These are phyloP conservation scores for Leptosomus discolor DNA, from an alignment of 2,113 vertebrate species.

Conservation along the genomic window DNA sequence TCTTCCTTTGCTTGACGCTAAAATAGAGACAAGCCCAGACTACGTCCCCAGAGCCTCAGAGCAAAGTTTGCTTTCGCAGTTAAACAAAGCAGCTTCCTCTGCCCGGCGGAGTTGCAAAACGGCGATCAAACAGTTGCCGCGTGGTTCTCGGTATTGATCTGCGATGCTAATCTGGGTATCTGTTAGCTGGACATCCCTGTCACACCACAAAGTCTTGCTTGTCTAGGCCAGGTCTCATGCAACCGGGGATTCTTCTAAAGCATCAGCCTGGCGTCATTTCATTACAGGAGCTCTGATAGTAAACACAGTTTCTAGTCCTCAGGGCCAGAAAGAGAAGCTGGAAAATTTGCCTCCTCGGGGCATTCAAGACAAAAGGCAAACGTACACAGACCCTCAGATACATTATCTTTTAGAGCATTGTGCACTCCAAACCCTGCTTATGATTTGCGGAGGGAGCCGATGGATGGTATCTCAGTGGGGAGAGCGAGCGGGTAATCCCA, in stretches of 20 bases:
- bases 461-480: neutral
- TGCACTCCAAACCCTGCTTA: neutral
- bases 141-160: neutral
- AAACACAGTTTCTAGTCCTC: neutral
- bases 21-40: neutral
- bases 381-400: neutral
- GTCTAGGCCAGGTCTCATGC: neutral
- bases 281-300: neutral
- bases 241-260: neutral
- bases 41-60: neutral
- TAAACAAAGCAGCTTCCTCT: neutral
- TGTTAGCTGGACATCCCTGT: neutral
- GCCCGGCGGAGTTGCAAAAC: neutral
- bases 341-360: neutral
- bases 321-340: neutral
- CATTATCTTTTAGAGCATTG: neutral
- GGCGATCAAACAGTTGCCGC: accelerated
- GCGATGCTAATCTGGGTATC: neutral
- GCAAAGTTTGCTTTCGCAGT: neutral
- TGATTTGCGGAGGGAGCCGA: neutral
- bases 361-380: neutral
- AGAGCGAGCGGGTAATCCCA: accelerated
- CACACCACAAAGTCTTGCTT: neutral
- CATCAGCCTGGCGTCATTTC: neutral
- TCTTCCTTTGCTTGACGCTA: neutral